Evolutionary conservation across 2,888 invertebrate genomes (phyloP), one percentile per base, ranked within the genome.

Genomic region (Mythimna albipuncta): DNA sequence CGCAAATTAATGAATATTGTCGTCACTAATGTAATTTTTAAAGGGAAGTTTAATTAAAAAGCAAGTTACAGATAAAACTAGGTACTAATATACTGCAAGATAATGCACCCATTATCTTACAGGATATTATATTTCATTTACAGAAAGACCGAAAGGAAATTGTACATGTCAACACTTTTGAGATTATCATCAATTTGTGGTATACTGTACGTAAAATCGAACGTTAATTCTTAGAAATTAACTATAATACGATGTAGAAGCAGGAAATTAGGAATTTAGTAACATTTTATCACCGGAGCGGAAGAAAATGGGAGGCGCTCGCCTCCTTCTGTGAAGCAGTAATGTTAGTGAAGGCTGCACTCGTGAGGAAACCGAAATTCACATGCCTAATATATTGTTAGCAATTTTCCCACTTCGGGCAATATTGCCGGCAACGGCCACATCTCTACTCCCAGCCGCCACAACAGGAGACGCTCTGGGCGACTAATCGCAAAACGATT

Each of bases 121-220:
- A 47, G 44, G 35, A 47, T 57, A 55, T 38, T 57, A 35, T 38
- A 38, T 10, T 16, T 57, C 26, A 70, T 70, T n/a, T 13, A 35
- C 21, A 55, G 21, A 68, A 44, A 44, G 3, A 9, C 26, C 41
- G 58, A 59, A 59, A 59, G 58, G 50, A 59, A 59, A 70, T 71
- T 7, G 11, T n/a, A 58, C 26, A 50, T 26, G 69, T 44, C 32
- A 44, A 68, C 13, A 67, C 32, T 55, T 13, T 47, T 16, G 44
- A 55, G 35, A 69, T 57, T 55, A 32, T 35, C 6, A 41, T 32
- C 19, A 9, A 69, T 59, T 69, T 55, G 32, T 41, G n/a, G 41
- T n/a, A 32, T 55, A n/a, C 11, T 44, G 32, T n/a, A 54, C 9
- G n/a, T 11, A 35, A 35, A 32, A 7, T 1, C 1, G 38, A 38